Percentiles rank a stretch among this genome's conserved stretches.
Conservation (phyloP, 2,888 invertebrate species). For the Andricus quercusramuli region DNA sequence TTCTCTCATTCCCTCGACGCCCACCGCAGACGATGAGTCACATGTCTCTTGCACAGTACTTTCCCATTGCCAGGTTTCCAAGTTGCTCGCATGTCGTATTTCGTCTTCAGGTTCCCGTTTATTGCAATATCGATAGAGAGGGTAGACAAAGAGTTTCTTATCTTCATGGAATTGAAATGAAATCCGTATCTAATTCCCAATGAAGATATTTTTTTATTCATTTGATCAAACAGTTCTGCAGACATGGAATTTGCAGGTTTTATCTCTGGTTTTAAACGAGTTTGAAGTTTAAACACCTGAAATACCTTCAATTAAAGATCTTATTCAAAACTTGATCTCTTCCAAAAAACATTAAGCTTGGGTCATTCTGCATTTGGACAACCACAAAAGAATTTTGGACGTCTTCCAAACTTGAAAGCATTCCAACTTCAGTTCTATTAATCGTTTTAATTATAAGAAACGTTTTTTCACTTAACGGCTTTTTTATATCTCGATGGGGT, state of each 20-base stretch:
- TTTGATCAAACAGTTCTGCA: neutral
- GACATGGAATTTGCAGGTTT: neutral
- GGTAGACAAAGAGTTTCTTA: neutral
- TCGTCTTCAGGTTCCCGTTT: conserved; percentile 11
- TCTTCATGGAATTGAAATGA: conserved; percentile 22
- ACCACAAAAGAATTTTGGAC: neutral
- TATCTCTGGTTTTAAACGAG: conserved; percentile 6
- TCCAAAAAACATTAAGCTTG: neutral
- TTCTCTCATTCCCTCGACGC: conserved; percentile 51
- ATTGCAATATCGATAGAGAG: conserved; percentile 30
- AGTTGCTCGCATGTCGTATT: conserved; percentile 36
- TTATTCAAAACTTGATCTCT: neutral
- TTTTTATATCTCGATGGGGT: neutral
- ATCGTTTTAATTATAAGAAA: neutral
- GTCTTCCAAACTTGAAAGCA: neutral
- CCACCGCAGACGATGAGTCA: conserved; percentile 66
- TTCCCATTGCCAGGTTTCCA: conserved; percentile 48
- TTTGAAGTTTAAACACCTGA: neutral
- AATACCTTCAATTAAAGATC: neutral
- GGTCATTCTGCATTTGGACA: neutral
- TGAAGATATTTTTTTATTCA: neutral
- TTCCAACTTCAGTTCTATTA: neutral
- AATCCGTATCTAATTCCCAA: conserved; percentile 19
- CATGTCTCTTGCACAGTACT: conserved; percentile 47
- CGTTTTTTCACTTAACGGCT: neutral